Base-by-base conservation (phyloP, 2,888 invertebrate genomes). In the Machimus atricapillus region DNA sequence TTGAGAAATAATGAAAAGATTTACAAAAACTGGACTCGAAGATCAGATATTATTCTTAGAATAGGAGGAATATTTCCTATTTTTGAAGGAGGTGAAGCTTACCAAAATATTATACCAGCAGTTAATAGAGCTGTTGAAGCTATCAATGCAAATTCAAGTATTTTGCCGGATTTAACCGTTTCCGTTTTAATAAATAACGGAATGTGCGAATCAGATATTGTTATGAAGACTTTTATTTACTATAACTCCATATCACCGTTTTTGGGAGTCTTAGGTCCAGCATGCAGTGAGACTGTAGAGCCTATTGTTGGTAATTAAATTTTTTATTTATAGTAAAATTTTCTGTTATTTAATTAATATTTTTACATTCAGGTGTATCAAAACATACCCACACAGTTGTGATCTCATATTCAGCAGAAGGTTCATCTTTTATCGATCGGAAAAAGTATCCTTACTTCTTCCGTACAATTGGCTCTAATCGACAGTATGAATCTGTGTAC, bases 271-370 rank as follows among this genome's bases (percentile, higher is more conserved):
- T 90, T 97, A 78, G 97, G 97, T 8, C 97, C 97, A 0, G 96
- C 96, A 0, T 97, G 97, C 90, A 96, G 96, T 0, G 96, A 97
- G 90, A 96, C 96, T 0, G 95, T 97, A 0, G 96, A 96, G 90
- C 96, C 96, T 0, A 93, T 97, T 52, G 96, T 96, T 0, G 96
- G 95, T 89, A 85, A 81, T 77, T 52, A 0, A 56, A 46, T 19
- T 23, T 31, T 5, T 3, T 23, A 52, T 6, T 34, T 34, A n/a
- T 31, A 2, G 40, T 12, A 31, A 58, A 7, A 31, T 0, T 82
- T 82, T 0, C 1, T 82, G 27, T 43, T 46, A 5, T 7, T 9
- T 19, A 52, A 66, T 23, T 66, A 9, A 23, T 86, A 16, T 56
- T 81, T n/a, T 27, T 16, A 1, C 1, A 52, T 58, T 37, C 37